These are phyloP conservation scores for Eptesicus fuscus DNA, from an alignment of 2,113 vertebrate genomes.

Conservation along the genomic window DNA sequence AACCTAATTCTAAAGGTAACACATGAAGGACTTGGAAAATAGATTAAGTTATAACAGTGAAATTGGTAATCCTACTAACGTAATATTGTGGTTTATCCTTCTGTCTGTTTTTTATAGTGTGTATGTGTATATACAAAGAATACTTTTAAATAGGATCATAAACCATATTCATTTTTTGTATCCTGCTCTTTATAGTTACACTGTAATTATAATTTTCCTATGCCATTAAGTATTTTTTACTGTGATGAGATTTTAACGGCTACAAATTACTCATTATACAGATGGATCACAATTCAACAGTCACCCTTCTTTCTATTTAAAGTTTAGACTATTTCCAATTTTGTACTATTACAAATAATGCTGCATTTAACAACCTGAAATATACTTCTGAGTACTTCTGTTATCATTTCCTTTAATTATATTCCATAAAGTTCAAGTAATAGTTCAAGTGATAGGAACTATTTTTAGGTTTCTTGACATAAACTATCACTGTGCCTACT, in stretches of 20 bases:
- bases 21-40: background rate
- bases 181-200: background rate
- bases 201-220: background rate
- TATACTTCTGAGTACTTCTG: background rate
- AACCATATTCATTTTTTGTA: constrained; percentile 13
- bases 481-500: background rate
- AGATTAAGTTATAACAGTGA: background rate
- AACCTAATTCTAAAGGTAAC: background rate
- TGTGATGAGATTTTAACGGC: constrained; percentile 8
- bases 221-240: background rate
- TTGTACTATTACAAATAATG: background rate
- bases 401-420: background rate
- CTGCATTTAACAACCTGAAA: background rate
- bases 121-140: background rate
- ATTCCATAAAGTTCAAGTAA: constrained; percentile 2
- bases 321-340: background rate
- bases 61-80: background rate
- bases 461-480: background rate
- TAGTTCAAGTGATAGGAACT: background rate
- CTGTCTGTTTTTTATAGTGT: background rate
- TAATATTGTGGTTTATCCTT: background rate
- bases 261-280: background rate
- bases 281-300: background rate
- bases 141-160: background rate
- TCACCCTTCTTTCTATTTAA: background rate